phyloP scores from a whole-genome alignment of 1,140 invertebrate species.

The Phymastichus coffea region DNA sequence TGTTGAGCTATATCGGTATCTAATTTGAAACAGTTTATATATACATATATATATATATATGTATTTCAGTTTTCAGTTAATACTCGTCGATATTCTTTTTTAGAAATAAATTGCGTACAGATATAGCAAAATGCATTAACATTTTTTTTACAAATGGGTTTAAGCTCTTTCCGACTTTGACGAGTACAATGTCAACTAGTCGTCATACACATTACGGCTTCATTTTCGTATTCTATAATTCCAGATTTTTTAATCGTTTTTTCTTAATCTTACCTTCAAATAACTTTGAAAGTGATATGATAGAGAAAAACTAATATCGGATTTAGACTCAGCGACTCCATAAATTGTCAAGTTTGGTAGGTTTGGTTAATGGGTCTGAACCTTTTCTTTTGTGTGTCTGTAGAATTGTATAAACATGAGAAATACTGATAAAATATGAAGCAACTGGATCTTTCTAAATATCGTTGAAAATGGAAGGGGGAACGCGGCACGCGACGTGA shows the following conservation, averaged over 20 bases:
- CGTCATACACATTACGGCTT: background rate
- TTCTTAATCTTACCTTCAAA: background rate
- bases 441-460: too few species aligned
- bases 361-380: background rate
- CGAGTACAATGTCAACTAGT: background rate
- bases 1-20: background rate
- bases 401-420: too few species aligned
- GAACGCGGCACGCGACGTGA: too few species aligned
- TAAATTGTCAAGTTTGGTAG: background rate
- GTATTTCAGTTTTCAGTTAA: background rate
- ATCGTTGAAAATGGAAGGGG: too few species aligned
- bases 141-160: background rate
- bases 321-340: background rate
- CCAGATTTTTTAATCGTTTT: background rate
- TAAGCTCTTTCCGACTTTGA: background rate
- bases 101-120: background rate
- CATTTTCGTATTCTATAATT: background rate
- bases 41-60: too few species aligned
- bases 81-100: background rate
- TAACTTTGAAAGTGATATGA: too few species aligned
- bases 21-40: background rate
- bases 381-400: background rate
- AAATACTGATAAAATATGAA: too few species aligned
- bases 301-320: too few species aligned
- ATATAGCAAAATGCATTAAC: background rate